Base-by-base conservation (phyloP, 2,113 vertebrate species). In the Piprites chloris region DNA sequence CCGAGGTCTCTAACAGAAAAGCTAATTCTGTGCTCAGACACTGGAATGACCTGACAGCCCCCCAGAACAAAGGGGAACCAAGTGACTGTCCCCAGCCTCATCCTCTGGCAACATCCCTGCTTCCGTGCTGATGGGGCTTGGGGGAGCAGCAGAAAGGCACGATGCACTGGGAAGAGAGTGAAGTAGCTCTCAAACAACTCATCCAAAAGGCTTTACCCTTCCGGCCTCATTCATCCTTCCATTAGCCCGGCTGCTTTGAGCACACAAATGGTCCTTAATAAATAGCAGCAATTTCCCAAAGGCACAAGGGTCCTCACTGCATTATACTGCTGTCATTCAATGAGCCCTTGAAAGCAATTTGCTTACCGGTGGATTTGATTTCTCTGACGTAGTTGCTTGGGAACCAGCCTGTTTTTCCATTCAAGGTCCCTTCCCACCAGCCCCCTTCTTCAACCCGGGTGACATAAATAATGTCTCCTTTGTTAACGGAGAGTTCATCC, bases 361-460 rank as follows among this genome's bases (percentile, higher is more conserved):
- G 98, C 99, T 99, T 97, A 99, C 99, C 99, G 11, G 98, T 98
- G 85, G 99, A 95, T 97, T 99, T 99, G 97, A 99, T 96, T 98
- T 99, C 99, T 78, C 99, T 98, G 91, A 99, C 99, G 61, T 99
- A 99, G 98, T 99, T 99, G 96, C 99, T 99, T 86, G 99, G 99
- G 96, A 99, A 99, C 99, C 99, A 99, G 97, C 99, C 99, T 15
- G 98, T 99, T 98, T 98, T 99, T 92, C 99, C 98, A 81, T 98
- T 98, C 88, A 99, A 97, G 9, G 97, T 97, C 52, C 99, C 99
- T 98, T 99, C 99, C 99, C 99, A 99, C 99, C 99, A 99, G 95
- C 99, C 99, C 63, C 99, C 99, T 96, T 99, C 99, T 96, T 99
- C 99, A 84, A 99, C 98, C 79, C 99, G 98, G 52, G 98, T 99